These are phyloP conservation scores for Boleophthalmus pectinirostris DNA, from an alignment of 2,113 vertebrate species.

Conservation along the genomic window DNA sequence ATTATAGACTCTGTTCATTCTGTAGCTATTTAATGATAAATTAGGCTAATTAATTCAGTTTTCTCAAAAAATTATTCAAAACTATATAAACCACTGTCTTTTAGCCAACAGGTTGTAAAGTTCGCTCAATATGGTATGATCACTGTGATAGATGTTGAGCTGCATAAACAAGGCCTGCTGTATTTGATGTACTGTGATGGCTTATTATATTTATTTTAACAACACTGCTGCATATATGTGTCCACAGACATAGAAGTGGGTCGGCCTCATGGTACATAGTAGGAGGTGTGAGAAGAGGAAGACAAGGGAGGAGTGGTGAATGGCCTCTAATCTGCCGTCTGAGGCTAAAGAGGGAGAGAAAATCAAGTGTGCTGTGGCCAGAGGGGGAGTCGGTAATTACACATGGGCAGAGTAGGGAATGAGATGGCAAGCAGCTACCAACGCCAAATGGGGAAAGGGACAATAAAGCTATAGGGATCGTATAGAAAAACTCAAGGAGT, in stretches of 20 bases:
- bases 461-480: slow-evolving; percentile 18
- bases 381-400: slow-evolving; percentile 58
- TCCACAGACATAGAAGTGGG: not conserved
- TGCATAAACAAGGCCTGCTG: not conserved
- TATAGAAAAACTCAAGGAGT: not conserved
- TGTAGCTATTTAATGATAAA: not conserved
- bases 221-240: not conserved
- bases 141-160: not conserved
- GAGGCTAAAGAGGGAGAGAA: slow-evolving; percentile 31
- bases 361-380: slow-evolving; percentile 40
- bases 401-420: slow-evolving; percentile 35
- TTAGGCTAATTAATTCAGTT: not conserved
- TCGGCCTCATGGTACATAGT: not conserved
- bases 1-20: not conserved
- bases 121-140: not conserved
- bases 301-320: slow-evolving; percentile 20
- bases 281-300: slow-evolving; percentile 9
- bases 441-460: slow-evolving; percentile 13
- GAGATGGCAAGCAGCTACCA: slow-evolving; percentile 46
- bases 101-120: not conserved
- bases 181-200: not conserved
- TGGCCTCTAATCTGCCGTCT: slow-evolving; percentile 43
- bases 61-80: not conserved
- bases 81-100: not conserved
- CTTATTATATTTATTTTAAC: not conserved